These are phyloP conservation scores for Gymnoscelis rufifasciata DNA, from an alignment of 2,888 invertebrate genomes.

Conservation along the genomic window DNA sequence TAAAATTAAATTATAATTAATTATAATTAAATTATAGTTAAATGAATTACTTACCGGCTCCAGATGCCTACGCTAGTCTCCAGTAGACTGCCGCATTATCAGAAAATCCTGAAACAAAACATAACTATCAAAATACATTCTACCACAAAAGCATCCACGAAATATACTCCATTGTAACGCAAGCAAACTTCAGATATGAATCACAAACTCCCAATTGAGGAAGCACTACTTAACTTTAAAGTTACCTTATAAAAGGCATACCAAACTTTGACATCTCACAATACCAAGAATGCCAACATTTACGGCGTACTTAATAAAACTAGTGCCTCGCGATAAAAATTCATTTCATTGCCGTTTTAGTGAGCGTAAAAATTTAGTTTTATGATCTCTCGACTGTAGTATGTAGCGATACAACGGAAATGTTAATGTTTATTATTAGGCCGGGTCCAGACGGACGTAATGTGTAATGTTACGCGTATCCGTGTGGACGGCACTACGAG, in stretches of 20 bases:
- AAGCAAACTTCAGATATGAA: no score
- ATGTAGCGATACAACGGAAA: slow-evolving; percentile 7
- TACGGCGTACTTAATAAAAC: slow-evolving; percentile 47
- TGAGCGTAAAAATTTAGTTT: slow-evolving; percentile 33
- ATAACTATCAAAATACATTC: not conserved
- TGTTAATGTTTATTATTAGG: slow-evolving; percentile 9
- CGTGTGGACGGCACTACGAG: no score
- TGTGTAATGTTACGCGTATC: no score
- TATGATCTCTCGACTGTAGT: slow-evolving; percentile 17
- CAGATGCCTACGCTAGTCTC: slow-evolving; percentile 64
- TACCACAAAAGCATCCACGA: not conserved
- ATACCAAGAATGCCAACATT: slow-evolving; percentile 23
- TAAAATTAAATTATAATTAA: no score
- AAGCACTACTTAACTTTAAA: not conserved
- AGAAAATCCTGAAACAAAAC: slow-evolving; percentile 69
- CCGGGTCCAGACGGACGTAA: no score
- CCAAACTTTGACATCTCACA: slow-evolving; percentile 3
- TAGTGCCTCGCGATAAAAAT: slow-evolving; percentile 49
- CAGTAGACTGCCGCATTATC: slow-evolving; percentile 71
- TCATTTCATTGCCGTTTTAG: slow-evolving; percentile 46
- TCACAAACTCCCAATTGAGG: not conserved
- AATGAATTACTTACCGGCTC: slow-evolving; percentile 66
- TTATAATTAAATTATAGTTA: no score
- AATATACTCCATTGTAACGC: no score
- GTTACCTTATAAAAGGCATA: not conserved